phyloP scores from a whole-genome alignment of 2,113 vertebrate genomes.

The Oplegnathus fasciatus region DNA sequence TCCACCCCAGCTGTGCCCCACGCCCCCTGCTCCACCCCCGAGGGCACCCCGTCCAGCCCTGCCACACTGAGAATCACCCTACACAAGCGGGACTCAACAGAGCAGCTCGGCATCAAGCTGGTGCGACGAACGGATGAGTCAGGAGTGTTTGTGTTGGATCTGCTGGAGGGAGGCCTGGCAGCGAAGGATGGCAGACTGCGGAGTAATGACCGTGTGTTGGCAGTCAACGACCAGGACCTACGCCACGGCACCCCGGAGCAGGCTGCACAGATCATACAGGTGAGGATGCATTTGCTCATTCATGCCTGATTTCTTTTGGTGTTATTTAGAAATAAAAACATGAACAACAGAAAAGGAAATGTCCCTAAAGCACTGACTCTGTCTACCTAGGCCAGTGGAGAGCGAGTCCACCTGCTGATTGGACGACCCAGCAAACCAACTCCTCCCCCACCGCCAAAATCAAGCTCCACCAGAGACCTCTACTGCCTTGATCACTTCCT shows the following conservation, averaged over 20 bases:
- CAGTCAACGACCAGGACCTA: slow-evolving; percentile 95
- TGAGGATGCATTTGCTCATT: slow-evolving; percentile 62
- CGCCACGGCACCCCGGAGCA: slow-evolving; percentile 96
- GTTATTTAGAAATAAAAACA: not conserved
- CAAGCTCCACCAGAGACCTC: slow-evolving; percentile 87
- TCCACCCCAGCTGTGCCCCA: slow-evolving; percentile 78
- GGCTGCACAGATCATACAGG: slow-evolving; percentile 98
- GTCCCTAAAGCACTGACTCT: slow-evolving; percentile 43
- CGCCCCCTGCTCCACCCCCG: slow-evolving; percentile 80
- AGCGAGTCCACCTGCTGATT: slow-evolving; percentile 93
- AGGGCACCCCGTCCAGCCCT: slow-evolving; percentile 87
- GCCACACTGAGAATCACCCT: slow-evolving; percentile 91
- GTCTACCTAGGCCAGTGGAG: slow-evolving; percentile 91
- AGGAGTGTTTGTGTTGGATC: slow-evolving; percentile 95
- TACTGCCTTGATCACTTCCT: slow-evolving; percentile 88
- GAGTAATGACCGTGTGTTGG: slow-evolving; percentile 93
- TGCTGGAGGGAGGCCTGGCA: slow-evolving; percentile 95
- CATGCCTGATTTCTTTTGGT: not conserved
- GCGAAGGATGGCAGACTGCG: slow-evolving; percentile 94
- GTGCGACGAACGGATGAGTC: slow-evolving; percentile 95
- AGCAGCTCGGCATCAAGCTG: slow-evolving; percentile 98
- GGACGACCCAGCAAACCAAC: slow-evolving; percentile 90
- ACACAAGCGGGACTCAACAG: slow-evolving; percentile 91
- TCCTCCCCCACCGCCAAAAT: slow-evolving; percentile 82
- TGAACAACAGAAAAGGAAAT: not conserved